phyloP scores from a whole-genome alignment of 2,113 vertebrate genomes.

The Dipodomys ordii region DNA sequence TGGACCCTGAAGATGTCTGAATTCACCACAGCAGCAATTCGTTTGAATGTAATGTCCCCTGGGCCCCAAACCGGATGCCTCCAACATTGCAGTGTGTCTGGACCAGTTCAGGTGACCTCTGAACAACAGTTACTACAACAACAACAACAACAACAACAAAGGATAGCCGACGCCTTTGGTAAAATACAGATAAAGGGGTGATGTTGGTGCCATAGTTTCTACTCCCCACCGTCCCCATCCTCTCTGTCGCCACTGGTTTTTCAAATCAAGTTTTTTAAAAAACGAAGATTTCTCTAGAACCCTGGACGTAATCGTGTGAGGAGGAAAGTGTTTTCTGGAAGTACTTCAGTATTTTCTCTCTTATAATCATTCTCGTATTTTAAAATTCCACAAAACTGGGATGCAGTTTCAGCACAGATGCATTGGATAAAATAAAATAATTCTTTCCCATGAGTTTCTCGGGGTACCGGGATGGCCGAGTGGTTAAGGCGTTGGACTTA shows the following conservation, averaged over 20 bases:
- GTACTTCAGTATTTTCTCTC: neutral
- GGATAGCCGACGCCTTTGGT: neutral
- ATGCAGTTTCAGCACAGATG: neutral
- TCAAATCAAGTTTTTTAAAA: neutral
- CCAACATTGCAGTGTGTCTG: too few species aligned
- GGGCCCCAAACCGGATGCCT: too few species aligned
- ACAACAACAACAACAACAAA: too few species aligned
- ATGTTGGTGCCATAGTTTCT: too few species aligned
- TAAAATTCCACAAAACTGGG: too few species aligned
- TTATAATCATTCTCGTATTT: neutral
- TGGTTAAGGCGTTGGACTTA: constrained; percentile 79
- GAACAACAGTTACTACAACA: too few species aligned
- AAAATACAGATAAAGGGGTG: too few species aligned
- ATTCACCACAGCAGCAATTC: neutral
- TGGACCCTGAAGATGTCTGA: neutral
- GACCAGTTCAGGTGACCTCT: neutral
- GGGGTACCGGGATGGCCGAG: constrained; percentile 36
- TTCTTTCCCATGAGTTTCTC: accelerated
- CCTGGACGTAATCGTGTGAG: neutral
- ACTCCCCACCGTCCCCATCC: neutral
- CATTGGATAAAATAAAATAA: neutral
- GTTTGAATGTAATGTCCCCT: neutral
- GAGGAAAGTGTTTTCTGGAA: neutral
- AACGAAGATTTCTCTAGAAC: neutral
- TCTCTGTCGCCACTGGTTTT: neutral